Base-by-base conservation (phyloP, 1,140 invertebrate species). In the Anoplophora glabripennis region DNA sequence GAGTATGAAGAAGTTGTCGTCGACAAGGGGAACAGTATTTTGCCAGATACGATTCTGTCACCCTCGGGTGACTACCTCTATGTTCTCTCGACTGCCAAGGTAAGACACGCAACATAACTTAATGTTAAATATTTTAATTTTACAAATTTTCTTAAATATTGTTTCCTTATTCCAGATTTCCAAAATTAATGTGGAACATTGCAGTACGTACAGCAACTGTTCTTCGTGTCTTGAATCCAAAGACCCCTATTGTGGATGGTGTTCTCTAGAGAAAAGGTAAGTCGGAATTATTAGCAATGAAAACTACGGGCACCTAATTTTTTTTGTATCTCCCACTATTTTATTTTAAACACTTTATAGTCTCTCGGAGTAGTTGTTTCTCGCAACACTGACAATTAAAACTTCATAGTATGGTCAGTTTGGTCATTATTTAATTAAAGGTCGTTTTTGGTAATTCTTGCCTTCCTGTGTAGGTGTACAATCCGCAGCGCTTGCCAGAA, bases 201-300 rank as follows among this genome's bases (percentile, higher is more conserved):
- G 96, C 78, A 86, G 85, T 38, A 86, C 86, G 68, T 93, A 94
- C 73, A 87, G 84, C 2, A 94, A 93, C 63, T 99, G 96, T 77
- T 90, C 87, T 3, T 81, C 86, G 10, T 99, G 96, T 77, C 81
- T 97, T 7, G 90, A 90, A 71, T 93, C 93, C 0, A 87, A 87
- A 68, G 96, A 99, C 81, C 96, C 96, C 1, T 96, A 97, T 72
- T 99, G 96, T 79, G 95, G 95, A 9, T 99, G 96, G 95, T 98
- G 96, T 78, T 96, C 95, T 0, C 76, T 98, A 55, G 94, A 98
- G 75, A 96, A 95, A 79, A 84, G 86, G 88, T 90, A 75, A 79
- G 59, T 68, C 51, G 15, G 35, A 53, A 63, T 47, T 11, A 17
- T 48, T 59, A 8, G 5, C 21, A 3, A 28, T 28, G 21, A 28